These are phyloP conservation scores for Argynnis bischoffii DNA, from an alignment of 2,888 invertebrate species.

Conservation along the genomic window DNA sequence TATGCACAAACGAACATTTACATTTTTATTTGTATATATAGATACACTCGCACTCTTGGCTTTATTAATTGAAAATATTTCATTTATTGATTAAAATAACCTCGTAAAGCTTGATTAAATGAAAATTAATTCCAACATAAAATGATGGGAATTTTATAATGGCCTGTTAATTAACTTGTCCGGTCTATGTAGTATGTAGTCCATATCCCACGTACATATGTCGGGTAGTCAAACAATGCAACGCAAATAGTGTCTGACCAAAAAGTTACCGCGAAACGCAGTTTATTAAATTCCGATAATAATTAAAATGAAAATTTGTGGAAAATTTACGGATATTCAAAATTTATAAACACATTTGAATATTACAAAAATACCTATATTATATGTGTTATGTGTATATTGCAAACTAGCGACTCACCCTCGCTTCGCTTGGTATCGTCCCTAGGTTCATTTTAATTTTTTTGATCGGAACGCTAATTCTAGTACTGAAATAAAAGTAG, in stretches of 20 bases:
- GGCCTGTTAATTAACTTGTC: slow-evolving; percentile 2
- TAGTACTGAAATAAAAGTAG: no score
- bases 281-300: slow-evolving; percentile 24
- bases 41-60: no score
- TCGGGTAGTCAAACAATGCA: slow-evolving; percentile 16
- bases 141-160: slow-evolving; percentile 1
- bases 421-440: no score
- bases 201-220: background rate
- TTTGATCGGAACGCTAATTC: no score
- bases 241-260: slow-evolving; percentile 13
- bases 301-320: slow-evolving; percentile 10
- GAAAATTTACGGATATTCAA: background rate
- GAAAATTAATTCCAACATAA: slow-evolving; percentile 7
- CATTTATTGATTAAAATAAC: background rate
- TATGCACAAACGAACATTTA: no score
- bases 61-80: background rate
- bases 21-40: no score
- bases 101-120: slow-evolving; percentile 4
- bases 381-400: no score
- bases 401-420: no score
- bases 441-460: no score
- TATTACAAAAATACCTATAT: no score
- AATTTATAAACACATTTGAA: background rate
- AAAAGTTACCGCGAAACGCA: slow-evolving; percentile 22
- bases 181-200: background rate